Percentiles rank a stretch among this genome's conserved stretches.
Evolutionary conservation across 1,140 invertebrate genomes (phyloP).

Genomic region (Metopolophium dirhodum): DNA sequence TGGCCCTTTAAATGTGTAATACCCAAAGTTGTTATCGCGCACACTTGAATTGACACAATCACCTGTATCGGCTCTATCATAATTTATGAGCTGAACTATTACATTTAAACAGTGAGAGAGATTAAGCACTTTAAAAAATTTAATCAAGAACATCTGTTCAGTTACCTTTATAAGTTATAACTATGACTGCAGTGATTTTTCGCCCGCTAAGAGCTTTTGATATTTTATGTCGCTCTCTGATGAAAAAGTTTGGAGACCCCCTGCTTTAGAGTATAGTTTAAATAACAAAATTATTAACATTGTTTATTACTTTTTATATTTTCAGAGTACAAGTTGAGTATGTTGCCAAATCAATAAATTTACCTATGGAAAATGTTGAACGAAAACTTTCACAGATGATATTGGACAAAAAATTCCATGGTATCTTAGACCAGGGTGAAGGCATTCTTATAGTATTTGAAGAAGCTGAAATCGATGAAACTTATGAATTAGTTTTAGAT

Average conservation of each 20-base stretch:
- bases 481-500: slow-evolving; percentile 95
- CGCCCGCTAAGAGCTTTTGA: no score
- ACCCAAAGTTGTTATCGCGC: background rate
- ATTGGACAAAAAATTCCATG: slow-evolving; percentile 95
- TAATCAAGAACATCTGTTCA: no score
- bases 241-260: no score
- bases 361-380: slow-evolving; percentile 90
- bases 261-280: no score
- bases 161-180: no score
- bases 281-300: no score
- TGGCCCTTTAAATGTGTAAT: background rate
- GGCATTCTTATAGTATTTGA: slow-evolving; percentile 98
- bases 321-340: slow-evolving; percentile 82
- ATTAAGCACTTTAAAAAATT: background rate
- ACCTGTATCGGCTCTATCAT: background rate
- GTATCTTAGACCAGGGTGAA: slow-evolving; percentile 97
- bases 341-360: slow-evolving; percentile 82
- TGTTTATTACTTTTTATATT: background rate
- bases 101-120: background rate
- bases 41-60: background rate
- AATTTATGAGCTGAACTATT: background rate
- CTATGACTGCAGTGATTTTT: no score
- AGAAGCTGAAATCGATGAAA: slow-evolving; percentile 91
- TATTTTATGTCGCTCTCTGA: no score
- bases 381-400: slow-evolving; percentile 99